A percentile compares a stretch with the other conserved stretches of the same genome.
These are phyloP conservation scores for Agraylea sexmaculata DNA, from an alignment of 1,140 invertebrate species.

Conservation along the genomic window DNA sequence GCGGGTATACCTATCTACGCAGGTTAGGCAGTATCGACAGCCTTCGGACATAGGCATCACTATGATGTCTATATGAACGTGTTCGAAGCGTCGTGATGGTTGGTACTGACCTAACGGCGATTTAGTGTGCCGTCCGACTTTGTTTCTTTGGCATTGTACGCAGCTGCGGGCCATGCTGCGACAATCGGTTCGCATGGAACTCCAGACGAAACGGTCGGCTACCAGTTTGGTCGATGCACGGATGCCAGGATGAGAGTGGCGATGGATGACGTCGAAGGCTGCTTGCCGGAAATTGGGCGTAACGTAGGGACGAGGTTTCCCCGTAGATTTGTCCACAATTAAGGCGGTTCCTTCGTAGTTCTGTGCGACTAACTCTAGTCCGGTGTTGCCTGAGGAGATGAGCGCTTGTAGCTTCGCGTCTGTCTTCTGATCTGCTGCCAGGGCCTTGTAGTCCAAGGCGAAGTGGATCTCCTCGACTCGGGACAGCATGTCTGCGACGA, in stretches of 20 bases:
- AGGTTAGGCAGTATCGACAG: slow-evolving; percentile 28
- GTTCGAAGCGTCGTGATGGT: slow-evolving; percentile 13
- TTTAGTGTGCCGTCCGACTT: slow-evolving; percentile 20
- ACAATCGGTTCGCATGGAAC: slow-evolving; percentile 14
- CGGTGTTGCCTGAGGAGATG: slow-evolving; percentile 15
- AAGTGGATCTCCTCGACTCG: slow-evolving; percentile 10
- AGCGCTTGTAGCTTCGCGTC: background rate
- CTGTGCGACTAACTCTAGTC: slow-evolving; percentile 3
- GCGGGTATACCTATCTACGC: slow-evolving; percentile 31
- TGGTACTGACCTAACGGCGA: background rate
- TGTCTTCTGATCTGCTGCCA: background rate
- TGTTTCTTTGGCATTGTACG: slow-evolving; percentile 19
- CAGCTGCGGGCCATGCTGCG: slow-evolving; percentile 18
- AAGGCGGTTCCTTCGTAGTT: slow-evolving; percentile 2
- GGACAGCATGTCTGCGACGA: slow-evolving; percentile 22
- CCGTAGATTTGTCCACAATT: slow-evolving; percentile 5
- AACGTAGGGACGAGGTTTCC: slow-evolving; percentile 9
- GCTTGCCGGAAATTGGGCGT: slow-evolving; percentile 8
- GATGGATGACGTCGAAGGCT: slow-evolving; percentile 13
- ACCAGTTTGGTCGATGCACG: slow-evolving; percentile 18
- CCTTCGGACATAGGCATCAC: slow-evolving; percentile 24
- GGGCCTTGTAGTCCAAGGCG: slow-evolving; percentile 21
- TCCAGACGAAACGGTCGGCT: slow-evolving; percentile 22
- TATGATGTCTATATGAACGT: slow-evolving; percentile 26
- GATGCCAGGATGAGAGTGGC: slow-evolving; percentile 17